Percentiles rank a stretch among this genome's conserved stretches.
These are phyloP conservation scores for Bunonema sp. DNA, from an alignment of 2,888 invertebrate genomes.

Conservation along the genomic window DNA sequence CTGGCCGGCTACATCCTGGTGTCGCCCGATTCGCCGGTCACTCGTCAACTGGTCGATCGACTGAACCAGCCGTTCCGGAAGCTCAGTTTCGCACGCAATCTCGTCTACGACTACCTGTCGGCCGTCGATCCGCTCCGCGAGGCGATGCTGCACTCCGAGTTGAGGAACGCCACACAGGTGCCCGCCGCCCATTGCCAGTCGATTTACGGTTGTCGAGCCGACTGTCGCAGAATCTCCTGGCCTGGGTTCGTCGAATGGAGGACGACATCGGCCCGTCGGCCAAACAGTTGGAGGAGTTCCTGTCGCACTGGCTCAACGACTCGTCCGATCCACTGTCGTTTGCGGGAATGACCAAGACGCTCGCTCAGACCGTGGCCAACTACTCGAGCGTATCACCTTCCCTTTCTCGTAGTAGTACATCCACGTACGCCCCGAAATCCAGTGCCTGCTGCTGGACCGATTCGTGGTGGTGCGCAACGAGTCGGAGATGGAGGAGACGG, in stretches of 20 bases:
- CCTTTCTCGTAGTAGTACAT: too few relatives aligned
- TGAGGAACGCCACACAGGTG: conserved; percentile 21
- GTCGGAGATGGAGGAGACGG: conserved; percentile 17
- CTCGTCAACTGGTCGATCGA: conserved; percentile 18
- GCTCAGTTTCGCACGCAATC: conserved; percentile 12
- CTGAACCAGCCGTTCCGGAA: conserved; percentile 17
- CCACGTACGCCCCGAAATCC: conserved; percentile 2
- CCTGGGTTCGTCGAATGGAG: too few relatives aligned
- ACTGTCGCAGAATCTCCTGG: conserved; percentile 3
- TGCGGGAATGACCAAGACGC: conserved; percentile 6
- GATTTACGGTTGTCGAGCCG: not conserved
- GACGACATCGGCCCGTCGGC: too few relatives aligned
- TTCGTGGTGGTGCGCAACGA: conserved; percentile 25
- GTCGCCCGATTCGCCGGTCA: conserved; percentile 20
- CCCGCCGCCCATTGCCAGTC: too few relatives aligned
- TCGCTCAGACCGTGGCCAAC: conserved; percentile 5
- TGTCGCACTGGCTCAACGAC: conserved; percentile 10
- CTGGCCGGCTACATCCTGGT: conserved; percentile 35
- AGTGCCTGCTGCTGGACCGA: conserved; percentile 26
- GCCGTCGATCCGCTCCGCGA: conserved; percentile 22
- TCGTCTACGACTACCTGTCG: conserved; percentile 14
- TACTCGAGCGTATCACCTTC: conserved; percentile 7
- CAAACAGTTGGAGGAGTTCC: conserved; percentile 5
- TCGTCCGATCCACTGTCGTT: conserved; percentile 9
- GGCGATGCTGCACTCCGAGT: conserved; percentile 20